Base-by-base conservation (phyloP, 2,113 vertebrate genomes). In the Carlito syrichta region DNA sequence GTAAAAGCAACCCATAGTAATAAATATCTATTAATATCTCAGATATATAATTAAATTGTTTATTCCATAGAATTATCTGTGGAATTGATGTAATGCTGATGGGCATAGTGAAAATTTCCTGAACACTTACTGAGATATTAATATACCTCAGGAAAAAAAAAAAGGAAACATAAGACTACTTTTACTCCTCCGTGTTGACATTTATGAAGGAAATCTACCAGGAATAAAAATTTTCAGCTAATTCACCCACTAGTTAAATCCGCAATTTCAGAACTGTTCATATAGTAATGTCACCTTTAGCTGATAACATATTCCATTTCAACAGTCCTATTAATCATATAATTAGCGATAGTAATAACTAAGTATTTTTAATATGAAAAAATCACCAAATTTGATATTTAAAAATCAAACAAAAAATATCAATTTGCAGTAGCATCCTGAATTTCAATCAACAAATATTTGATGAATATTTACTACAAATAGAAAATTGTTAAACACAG, bases 151-250 rank as follows among this genome's bases (percentile, higher is more conserved):
- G 25, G 82, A 50, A 27, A 63, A 95, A 92, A 78, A 69, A 54
- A 48, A 73, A 43, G 48, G 74, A 92, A 86, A 93, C 48, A 5
- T 73, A 76, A 93, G 12, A 74, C 32, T 32, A n/a, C 5, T 76
- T 89, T 73, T 22, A 90, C 58, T 62, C 23, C 17, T 40, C n/a
- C 74, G 5, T 76, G 32, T 45, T 86, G 43, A 63, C 54, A 60
- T 54, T 48, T 84, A 63, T 30, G 8, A 97, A 85, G 58, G 6
- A 83, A 78, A 73, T n/a, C 17, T 58, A 73, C 87, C 6, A 45
- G 40, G 11, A 92, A 74, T 52, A 87, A 93, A 87, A 77, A 94
- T 71, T 48, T 66, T 93, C 40, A 96, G 50, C 40, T 32, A 95
- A 88, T 79, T 78, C 54, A 56, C n/a, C 66, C 35, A 58, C 2